phyloP scores from a whole-genome alignment of 2,888 invertebrate species.

The Anthophora plumipes region DNA sequence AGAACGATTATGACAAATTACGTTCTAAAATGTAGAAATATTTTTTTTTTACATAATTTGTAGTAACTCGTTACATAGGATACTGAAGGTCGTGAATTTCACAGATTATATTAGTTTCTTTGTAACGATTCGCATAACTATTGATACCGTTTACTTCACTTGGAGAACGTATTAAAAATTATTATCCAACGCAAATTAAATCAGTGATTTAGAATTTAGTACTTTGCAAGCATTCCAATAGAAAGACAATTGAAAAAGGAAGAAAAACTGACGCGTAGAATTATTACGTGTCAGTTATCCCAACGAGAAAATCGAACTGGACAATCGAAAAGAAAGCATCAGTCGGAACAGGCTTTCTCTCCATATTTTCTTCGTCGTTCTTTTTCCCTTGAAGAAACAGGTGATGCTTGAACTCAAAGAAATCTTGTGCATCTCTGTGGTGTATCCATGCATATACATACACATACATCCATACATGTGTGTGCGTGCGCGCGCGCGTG shows the following conservation, averaged over 20 bases:
- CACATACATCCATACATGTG: too few relatives aligned
- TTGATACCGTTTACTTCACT: not conserved
- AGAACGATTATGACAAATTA: conserved; percentile 22
- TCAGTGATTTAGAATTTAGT: not conserved
- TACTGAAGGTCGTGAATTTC: not conserved
- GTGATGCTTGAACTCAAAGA: conserved; percentile 10
- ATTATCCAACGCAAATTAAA: not conserved
- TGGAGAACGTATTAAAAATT: not conserved
- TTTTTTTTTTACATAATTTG: conserved; percentile 14
- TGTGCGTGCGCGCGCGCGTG: too few relatives aligned
- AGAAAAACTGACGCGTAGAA: too few relatives aligned
- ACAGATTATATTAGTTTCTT: too few relatives aligned
- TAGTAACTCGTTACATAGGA: too few relatives aligned
- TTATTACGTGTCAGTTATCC: conserved; percentile 34
- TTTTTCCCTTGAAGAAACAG: conserved; percentile 16
- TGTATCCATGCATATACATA: too few relatives aligned
- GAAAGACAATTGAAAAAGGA: too few relatives aligned
- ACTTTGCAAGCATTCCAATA: not conserved
- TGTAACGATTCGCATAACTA: not conserved
- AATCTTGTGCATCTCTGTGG: conserved; percentile 1
- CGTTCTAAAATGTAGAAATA: conserved; percentile 23
- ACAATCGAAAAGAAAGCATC: conserved; percentile 54
- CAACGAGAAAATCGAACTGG: conserved; percentile 42
- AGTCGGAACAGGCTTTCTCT: conserved; percentile 48
- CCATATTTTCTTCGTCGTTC: conserved; percentile 31